phyloP scores from a whole-genome alignment of 2,113 vertebrate genomes.

The Varanus komodoensis region DNA sequence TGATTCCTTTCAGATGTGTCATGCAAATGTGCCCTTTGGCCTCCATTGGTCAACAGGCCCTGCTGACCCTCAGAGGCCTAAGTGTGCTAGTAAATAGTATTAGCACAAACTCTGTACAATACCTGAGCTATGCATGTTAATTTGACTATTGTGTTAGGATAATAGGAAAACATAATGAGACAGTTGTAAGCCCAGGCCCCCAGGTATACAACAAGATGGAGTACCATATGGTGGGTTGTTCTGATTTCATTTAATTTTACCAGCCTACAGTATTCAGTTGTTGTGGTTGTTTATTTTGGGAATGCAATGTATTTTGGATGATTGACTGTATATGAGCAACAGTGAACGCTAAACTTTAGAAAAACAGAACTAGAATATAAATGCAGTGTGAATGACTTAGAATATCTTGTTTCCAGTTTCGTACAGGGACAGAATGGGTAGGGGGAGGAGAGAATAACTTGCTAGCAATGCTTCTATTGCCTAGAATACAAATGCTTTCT shows the following conservation, averaged over 20 bases:
- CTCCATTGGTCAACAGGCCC: background rate
- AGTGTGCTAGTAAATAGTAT: no score
- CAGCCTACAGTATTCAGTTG: conserved; percentile 1
- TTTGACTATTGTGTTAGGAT: conserved; percentile 43
- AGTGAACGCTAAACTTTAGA: conserved; percentile 3
- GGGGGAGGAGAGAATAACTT: no score
- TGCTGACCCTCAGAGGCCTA: background rate
- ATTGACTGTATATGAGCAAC: background rate
- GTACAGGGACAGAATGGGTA: background rate
- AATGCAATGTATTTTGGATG: conserved; percentile 12
- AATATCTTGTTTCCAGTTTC: conserved; percentile 19
- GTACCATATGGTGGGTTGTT: conserved; percentile 42
- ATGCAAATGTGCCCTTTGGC: background rate
- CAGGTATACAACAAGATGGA: conserved; percentile 33
- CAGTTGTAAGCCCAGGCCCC: conserved; percentile 36
- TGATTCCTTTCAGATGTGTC: background rate
- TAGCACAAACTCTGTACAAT: background rate
- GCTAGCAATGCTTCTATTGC: background rate
- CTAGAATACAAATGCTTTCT: background rate
- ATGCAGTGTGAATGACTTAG: background rate
- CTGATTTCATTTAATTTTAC: conserved; percentile 44
- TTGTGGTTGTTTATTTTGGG: conserved; percentile 30
- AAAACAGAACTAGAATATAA: background rate
- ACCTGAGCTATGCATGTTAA: conserved; percentile 7
- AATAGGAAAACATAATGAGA: conserved; percentile 27